Conservation (phyloP, 2,113 vertebrate genomes). For the Eclectus roratus region DNA sequence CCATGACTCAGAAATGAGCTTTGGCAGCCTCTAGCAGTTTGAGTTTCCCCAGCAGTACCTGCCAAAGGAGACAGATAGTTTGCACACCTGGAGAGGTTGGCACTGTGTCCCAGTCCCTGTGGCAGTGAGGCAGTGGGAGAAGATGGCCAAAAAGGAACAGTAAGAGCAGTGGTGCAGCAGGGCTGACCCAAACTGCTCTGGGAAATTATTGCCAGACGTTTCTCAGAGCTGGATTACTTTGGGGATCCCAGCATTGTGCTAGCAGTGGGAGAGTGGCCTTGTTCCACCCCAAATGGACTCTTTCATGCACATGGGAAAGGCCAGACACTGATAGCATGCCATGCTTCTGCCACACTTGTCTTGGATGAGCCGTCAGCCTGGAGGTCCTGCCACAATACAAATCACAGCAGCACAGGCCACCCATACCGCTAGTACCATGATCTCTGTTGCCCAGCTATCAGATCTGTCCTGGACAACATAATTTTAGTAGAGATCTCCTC, state of each 20-base stretch:
- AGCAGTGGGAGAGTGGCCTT: neutral
- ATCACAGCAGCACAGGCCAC: neutral
- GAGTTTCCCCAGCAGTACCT: constrained; percentile 53
- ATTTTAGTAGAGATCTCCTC: neutral
- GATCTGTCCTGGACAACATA: neutral
- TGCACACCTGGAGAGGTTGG: constrained; percentile 70
- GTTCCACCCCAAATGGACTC: neutral
- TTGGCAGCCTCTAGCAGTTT: constrained; percentile 59
- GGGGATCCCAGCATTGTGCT: neutral
- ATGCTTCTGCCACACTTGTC: neutral
- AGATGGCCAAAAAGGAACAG: neutral
- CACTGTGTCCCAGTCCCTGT: neutral
- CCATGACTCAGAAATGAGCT: constrained; percentile 31
- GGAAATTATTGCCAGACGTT: constrained; percentile 3
- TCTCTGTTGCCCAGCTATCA: neutral
- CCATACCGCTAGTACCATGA: neutral
- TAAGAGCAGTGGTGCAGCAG: neutral
- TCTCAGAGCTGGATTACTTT: constrained; percentile 16
- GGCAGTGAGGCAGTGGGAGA: neutral
- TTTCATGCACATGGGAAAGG: neutral
- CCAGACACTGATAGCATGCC: neutral
- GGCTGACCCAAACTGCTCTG: constrained; percentile 15
- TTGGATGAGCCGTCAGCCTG: neutral
- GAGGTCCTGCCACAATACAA: neutral
- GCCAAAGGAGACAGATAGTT: constrained; percentile 65